A percentile compares a stretch with the other conserved stretches of the same genome.
Evolutionary conservation across 2,888 invertebrate genomes (phyloP).

Genomic region (Torymus aiolomorphi): DNA sequence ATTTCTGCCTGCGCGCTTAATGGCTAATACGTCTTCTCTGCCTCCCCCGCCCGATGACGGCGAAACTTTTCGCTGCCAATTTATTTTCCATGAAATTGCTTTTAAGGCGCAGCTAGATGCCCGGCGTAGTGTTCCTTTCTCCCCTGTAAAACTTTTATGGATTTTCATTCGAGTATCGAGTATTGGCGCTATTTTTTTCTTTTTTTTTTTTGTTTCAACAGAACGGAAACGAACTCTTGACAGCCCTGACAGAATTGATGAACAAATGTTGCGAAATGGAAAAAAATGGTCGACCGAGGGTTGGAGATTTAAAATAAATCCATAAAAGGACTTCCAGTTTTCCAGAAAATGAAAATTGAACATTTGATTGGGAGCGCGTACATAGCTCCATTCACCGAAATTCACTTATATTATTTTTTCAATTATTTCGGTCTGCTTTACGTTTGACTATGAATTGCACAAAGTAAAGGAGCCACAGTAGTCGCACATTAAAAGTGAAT

Average conservation of each 20-base stretch:
- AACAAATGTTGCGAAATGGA: slow-evolving; percentile 6
- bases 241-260: not conserved
- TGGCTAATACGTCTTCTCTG: slow-evolving; percentile 33
- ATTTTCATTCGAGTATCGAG: slow-evolving; percentile 3
- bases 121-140: no score
- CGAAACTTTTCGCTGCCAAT: not conserved
- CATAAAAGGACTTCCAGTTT: no score
- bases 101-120: not conserved
- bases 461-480: slow-evolving; percentile 14
- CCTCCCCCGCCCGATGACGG: slow-evolving; percentile 13
- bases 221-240: not conserved
- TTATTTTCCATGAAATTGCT: slow-evolving; percentile 18
- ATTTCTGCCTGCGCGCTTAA: slow-evolving; percentile 35
- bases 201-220: not conserved
- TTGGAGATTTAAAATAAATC: not conserved
- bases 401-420: no score
- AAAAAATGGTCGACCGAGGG: not conserved
- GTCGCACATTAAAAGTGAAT: slow-evolving; percentile 23
- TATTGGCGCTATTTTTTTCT: slow-evolving; percentile 18
- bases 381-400: no score
- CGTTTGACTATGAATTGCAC: not conserved
- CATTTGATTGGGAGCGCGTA: no score
- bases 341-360: no score
- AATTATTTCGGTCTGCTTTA: no score
- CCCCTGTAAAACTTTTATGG: slow-evolving; percentile 1